Percentiles rank a stretch among this genome's conserved stretches.
These are phyloP conservation scores for Galbula dea DNA, from an alignment of 2,113 vertebrate genomes.

Conservation along the genomic window DNA sequence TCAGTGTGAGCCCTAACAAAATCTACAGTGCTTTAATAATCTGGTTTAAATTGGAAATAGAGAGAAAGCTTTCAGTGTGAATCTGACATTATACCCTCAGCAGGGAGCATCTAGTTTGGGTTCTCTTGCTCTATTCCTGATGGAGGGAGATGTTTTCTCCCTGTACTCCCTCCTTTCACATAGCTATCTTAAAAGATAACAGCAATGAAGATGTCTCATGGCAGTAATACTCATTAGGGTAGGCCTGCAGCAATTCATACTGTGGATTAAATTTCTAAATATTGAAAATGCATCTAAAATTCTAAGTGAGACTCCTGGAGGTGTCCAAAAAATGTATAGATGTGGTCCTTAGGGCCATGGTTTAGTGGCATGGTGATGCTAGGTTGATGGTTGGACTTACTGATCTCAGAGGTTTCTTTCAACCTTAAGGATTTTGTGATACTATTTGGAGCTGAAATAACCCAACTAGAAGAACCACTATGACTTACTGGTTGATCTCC, in stretches of 20 bases:
- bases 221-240: constrained; percentile 30
- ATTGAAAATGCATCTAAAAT: constrained; percentile 41
- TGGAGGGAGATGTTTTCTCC: neutral
- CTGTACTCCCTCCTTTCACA: neutral
- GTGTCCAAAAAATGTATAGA: too few relatives aligned
- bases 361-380: too few relatives aligned
- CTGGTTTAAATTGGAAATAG: neutral
- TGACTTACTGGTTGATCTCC: neutral
- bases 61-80: neutral
- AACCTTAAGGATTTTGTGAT: too few relatives aligned
- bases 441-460: constrained; percentile 24
- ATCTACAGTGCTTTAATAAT: neutral
- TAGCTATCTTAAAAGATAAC: constrained; percentile 39
- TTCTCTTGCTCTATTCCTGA: neutral
- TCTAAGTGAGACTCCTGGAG: too few relatives aligned
- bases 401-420: too few relatives aligned
- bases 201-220: constrained; percentile 22
- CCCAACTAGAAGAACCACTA: neutral
- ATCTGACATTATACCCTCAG: neutral
- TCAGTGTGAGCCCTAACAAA: neutral
- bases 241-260: neutral
- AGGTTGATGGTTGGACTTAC: too few relatives aligned
- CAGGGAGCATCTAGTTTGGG: neutral
- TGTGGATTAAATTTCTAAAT: constrained; percentile 23
- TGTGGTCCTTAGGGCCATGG: too few relatives aligned